A percentile compares a stretch with the other conserved stretches of the same genome.
These are phyloP conservation scores for Drosophila rubida DNA, from an alignment of 2,888 invertebrate species.

Conservation along the genomic window DNA sequence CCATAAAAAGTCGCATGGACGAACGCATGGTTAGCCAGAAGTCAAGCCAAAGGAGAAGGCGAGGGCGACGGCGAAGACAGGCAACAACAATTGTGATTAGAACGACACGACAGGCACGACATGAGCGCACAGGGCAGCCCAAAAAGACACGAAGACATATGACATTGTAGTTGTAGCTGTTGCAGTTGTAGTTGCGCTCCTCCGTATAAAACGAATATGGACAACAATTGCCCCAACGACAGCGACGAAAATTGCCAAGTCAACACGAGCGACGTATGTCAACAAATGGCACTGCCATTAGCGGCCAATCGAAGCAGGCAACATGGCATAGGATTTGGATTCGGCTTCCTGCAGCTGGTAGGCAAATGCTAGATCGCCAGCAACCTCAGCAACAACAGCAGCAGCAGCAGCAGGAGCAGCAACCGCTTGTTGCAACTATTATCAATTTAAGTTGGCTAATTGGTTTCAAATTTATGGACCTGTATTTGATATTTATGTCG, in stretches of 20 bases:
- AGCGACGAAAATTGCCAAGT: slow-evolving; percentile 71
- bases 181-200: slow-evolving; percentile 33
- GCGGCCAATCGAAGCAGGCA: slow-evolving; percentile 57
- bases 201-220: slow-evolving; percentile 63
- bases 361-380: slow-evolving; percentile 67
- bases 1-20: slow-evolving; percentile 76
- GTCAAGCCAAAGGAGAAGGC: slow-evolving; percentile 22
- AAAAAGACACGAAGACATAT: slow-evolving; percentile 62
- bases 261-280: slow-evolving; percentile 82
- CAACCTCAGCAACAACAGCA: slow-evolving; percentile 36
- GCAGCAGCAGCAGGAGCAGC: slow-evolving; percentile 37
- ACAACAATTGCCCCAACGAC: slow-evolving; percentile 68
- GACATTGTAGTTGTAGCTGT: slow-evolving; percentile 46
- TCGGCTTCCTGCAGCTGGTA: slow-evolving; percentile 65
- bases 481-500: slow-evolving; percentile 84
- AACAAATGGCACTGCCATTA: slow-evolving; percentile 79
- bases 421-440: slow-evolving; percentile 76
- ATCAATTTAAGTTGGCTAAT: slow-evolving; percentile 84
- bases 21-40: slow-evolving; percentile 58
- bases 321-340: slow-evolving; percentile 29
- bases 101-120: slow-evolving; percentile 80
- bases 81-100: slow-evolving; percentile 70
- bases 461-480: slow-evolving; percentile 84
- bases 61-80: slow-evolving; percentile 22
- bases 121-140: slow-evolving; percentile 62